Evolutionary conservation across 1,140 invertebrate genomes (phyloP).

Genomic region (Danaus plexippus): DNA sequence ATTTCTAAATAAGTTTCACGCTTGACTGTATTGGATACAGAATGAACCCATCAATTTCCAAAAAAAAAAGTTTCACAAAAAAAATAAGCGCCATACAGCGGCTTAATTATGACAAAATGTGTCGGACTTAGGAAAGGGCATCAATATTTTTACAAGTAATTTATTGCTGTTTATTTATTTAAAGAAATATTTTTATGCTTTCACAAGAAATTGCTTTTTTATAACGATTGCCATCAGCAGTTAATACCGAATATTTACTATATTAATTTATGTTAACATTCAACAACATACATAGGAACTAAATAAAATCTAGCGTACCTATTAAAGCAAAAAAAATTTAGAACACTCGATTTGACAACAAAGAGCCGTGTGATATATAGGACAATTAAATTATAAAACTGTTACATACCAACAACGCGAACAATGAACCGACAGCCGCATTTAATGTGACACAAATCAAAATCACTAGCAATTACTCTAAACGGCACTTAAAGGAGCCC

Average conservation of each 20-base stretch:
- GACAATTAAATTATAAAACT: too few species aligned
- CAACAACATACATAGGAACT: too few species aligned
- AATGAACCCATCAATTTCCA: slow-evolving; percentile 28
- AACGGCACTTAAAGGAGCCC: slow-evolving; percentile 9
- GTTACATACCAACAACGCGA: background rate
- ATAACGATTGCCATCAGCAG: too few species aligned
- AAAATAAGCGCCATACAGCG: slow-evolving; percentile 46
- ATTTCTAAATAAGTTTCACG: slow-evolving; percentile 8
- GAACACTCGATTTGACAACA: too few species aligned
- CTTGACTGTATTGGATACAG: slow-evolving; percentile 17
- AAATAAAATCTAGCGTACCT: too few species aligned
- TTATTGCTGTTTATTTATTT: slow-evolving; percentile 16
- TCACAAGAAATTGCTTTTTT: too few species aligned
- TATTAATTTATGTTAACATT: too few species aligned
- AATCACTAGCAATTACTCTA: slow-evolving; percentile 19
- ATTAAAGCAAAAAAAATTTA: too few species aligned
- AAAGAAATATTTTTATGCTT: too few species aligned
- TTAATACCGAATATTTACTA: too few species aligned
- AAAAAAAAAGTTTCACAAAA: slow-evolving; percentile 25
- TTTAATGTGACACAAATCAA: slow-evolving; percentile 23
- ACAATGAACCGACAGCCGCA: slow-evolving; percentile 14
- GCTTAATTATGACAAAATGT: slow-evolving; percentile 65
- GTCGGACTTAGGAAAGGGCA: slow-evolving; percentile 47
- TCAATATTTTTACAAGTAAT: slow-evolving; percentile 29
- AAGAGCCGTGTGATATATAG: too few species aligned